Evolutionary conservation across 2,888 invertebrate genomes (phyloP), one percentile per base, ranked within the genome.

Genomic region (Andrena camellia): DNA sequence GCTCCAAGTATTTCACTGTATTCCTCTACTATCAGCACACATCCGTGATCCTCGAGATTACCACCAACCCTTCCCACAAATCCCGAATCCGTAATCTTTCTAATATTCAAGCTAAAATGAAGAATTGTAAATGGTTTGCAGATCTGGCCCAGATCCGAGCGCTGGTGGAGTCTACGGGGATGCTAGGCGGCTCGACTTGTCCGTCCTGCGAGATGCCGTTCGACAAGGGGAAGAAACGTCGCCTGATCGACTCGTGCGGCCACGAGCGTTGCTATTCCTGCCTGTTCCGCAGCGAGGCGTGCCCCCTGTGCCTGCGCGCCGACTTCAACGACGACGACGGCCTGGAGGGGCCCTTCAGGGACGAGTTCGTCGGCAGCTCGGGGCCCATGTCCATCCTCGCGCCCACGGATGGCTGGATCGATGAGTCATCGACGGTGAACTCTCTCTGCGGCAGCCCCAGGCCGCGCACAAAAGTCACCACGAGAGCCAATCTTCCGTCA

Each of bases 181-280:
- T 94, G 76, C 96, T 96, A 78, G 96, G 96, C 77, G 92, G 91
- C 85, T 95, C 96, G 69, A 96, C 95, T 85, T 98, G 98, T 94
- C 97, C 97, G 87, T 97, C 97, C 94, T 98, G 98, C 95, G 97
- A 97, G 94, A 97, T 98, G 97, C 98, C 98, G 90, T 99, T 98
- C 95, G 98, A 99, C 95, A 98, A 98, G 95, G 98, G 98, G 94
- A 99, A 98, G 95, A 98, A 98, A 95, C 96, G 99, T 94, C 97
- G 98, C 94, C 95, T 99, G 92, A 98, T 98, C 93, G 99, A 99
- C 95, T 97, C 98, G 83, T 99, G 99, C 95, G 98, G 99, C 89
- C 99, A 99, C 96, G 98, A 98, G 94, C 95, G 98, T 85, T 99
- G 99, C 94, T 98, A 98, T 95, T 97, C 98, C 89, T 99, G 99